phyloP scores from a whole-genome alignment of 2,113 vertebrate genomes.

The Carassius carassius region DNA sequence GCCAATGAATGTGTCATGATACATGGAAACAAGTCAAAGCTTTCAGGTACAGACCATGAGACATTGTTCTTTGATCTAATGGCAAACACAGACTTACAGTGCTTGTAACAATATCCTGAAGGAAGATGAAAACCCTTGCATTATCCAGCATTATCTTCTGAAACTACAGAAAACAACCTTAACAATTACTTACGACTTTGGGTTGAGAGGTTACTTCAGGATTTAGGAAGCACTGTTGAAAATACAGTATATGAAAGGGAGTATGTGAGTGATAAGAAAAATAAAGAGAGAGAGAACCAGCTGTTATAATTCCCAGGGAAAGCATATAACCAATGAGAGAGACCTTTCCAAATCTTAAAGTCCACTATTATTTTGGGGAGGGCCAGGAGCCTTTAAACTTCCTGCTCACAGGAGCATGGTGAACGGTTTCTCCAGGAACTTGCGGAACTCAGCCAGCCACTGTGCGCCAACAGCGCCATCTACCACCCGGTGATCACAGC shows the following conservation, averaged over 20 bases:
- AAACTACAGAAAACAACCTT: conserved; percentile 43
- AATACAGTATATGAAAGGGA: conserved; percentile 1
- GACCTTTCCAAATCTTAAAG: conserved; percentile 39
- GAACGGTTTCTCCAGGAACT: conserved; percentile 55
- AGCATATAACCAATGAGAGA: conserved; percentile 32
- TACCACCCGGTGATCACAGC: conserved; percentile 60
- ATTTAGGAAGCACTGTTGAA: conserved; percentile 22
- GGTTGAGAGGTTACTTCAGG: conserved; percentile 28
- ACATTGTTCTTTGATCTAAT: conserved; percentile 18
- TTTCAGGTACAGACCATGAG: neutral
- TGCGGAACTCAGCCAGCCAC: conserved; percentile 58
- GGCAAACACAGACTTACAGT: conserved; percentile 18
- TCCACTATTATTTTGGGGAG: conserved; percentile 14
- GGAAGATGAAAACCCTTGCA: conserved; percentile 14
- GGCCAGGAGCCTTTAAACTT: neutral
- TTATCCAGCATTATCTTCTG: neutral
- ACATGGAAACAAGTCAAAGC: neutral
- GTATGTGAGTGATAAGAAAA: neutral
- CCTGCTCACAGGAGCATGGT: conserved; percentile 55
- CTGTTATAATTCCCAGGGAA: conserved; percentile 7
- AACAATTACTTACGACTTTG: conserved; percentile 5
- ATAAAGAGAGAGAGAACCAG: neutral
- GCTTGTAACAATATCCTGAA: conserved; percentile 38
- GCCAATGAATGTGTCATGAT: conserved; percentile 14
- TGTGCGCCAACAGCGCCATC: conserved; percentile 58